Evolutionary conservation across 1,140 invertebrate genomes (phyloP).

Genomic region (Drosophila hydei): DNA sequence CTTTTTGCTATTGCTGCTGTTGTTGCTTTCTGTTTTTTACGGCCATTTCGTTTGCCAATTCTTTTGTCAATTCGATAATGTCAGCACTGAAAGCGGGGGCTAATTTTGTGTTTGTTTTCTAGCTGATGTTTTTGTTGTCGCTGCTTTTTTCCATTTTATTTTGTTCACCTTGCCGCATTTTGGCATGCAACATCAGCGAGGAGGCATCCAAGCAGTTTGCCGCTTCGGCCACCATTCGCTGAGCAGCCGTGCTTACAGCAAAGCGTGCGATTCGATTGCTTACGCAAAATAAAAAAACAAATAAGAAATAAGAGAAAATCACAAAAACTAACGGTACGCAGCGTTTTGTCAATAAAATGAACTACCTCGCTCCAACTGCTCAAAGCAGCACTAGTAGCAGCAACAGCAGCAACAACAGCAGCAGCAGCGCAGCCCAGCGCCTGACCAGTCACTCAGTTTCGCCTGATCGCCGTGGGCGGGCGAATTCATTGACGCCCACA

Average conservation of each 20-base stretch:
- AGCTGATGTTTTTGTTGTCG: not conserved
- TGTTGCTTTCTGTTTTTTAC: conserved; percentile 39
- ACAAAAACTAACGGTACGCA: not conserved
- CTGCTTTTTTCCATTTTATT: conserved; percentile 1
- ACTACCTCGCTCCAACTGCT: conserved; percentile 38
- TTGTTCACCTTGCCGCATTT: conserved; percentile 18
- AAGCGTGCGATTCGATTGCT: conserved; percentile 15
- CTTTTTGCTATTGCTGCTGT: not conserved
- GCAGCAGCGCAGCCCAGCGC: not conserved
- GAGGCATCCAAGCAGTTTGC: conserved; percentile 22
- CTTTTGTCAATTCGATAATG: conserved; percentile 47
- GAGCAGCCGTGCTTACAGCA: conserved; percentile 28
- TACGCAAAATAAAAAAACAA: conserved; percentile 13
- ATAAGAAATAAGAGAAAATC: not conserved
- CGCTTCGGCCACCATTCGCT: conserved; percentile 24
- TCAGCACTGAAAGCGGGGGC: not conserved
- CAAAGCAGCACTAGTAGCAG: not conserved
- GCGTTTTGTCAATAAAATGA: conserved; percentile 32
- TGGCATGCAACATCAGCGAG: conserved; percentile 28
- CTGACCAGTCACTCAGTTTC: conserved; percentile 52
- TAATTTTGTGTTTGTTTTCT: not conserved
- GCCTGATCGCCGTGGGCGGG: conserved; percentile 37
- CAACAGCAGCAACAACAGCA: conserved; percentile 12
- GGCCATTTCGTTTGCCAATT: conserved; percentile 46
- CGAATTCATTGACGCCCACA: conserved; percentile 46